These are phyloP conservation scores for Syngnathus typhle DNA, from an alignment of 2,113 vertebrate species.

Conservation along the genomic window DNA sequence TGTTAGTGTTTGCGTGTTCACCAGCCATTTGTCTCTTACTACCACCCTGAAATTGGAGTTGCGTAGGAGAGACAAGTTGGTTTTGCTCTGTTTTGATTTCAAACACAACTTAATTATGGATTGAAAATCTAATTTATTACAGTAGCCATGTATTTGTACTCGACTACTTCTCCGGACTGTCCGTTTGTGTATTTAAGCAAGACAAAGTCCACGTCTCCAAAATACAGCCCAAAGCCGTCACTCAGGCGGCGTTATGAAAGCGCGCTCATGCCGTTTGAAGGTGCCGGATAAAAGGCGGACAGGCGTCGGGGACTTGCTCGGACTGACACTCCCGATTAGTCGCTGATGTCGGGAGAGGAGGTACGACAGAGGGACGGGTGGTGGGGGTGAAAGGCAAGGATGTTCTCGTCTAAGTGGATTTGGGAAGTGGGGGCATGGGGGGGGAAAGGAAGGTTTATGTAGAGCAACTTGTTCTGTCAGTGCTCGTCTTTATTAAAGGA, in stretches of 20 bases:
- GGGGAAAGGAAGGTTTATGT: slow-evolving; percentile 35
- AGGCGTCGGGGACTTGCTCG: slow-evolving; percentile 42
- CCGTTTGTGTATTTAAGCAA: slow-evolving; percentile 70
- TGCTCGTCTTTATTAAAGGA: slow-evolving; percentile 43
- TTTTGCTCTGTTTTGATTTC: slow-evolving; percentile 34
- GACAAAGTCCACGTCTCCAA: slow-evolving; percentile 63
- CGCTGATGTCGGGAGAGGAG: slow-evolving; percentile 15
- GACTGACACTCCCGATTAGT: slow-evolving; percentile 62
- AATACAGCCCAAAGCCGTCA: slow-evolving; percentile 56
- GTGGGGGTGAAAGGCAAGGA: slow-evolving; percentile 33
- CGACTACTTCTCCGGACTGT: slow-evolving; percentile 2
- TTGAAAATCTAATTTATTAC: background rate
- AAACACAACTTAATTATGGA: slow-evolving; percentile 28
- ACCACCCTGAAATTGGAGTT: slow-evolving; percentile 52
- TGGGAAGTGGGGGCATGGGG: slow-evolving; percentile 8
- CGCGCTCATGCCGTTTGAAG: slow-evolving; percentile 71
- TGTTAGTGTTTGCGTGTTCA: slow-evolving; percentile 33
- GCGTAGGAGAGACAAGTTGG: slow-evolving; percentile 37
- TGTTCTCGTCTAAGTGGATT: slow-evolving; percentile 59
- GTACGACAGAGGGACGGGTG: background rate
- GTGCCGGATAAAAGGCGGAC: slow-evolving; percentile 66
- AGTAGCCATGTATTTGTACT: background rate
- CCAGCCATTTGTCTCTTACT: slow-evolving; percentile 54
- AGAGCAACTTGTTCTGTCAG: slow-evolving; percentile 31
- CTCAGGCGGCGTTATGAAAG: slow-evolving; percentile 68